Percentiles rank a stretch among this genome's conserved stretches.
phyloP scores from a whole-genome alignment of 2,113 vertebrate genomes.

The Cyprinus carpio region DNA sequence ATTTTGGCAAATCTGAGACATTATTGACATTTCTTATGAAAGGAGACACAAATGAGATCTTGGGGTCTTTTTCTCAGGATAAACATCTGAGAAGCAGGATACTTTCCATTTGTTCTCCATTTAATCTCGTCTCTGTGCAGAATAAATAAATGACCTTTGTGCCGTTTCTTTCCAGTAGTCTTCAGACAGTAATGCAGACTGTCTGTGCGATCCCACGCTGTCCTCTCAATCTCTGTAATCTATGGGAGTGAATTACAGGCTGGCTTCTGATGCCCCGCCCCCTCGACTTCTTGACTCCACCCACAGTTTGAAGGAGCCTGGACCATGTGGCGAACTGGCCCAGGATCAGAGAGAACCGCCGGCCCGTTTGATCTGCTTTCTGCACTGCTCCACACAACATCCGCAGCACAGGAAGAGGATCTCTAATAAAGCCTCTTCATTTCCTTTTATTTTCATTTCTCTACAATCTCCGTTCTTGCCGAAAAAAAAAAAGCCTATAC shows the following conservation, averaged over 20 bases:
- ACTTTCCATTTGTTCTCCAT: background rate
- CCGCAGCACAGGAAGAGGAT: slow-evolving; percentile 19
- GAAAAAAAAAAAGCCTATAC: background rate
- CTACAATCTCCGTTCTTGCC: slow-evolving; percentile 6
- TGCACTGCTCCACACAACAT: slow-evolving; percentile 36
- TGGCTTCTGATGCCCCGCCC: background rate
- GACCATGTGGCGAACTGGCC: slow-evolving; percentile 51
- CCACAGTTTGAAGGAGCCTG: slow-evolving; percentile 1
- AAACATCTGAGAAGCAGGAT: background rate
- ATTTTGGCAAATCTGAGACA: no score
- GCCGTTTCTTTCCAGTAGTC: background rate
- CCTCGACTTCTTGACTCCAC: slow-evolving; percentile 11
- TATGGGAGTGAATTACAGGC: slow-evolving; percentile 14
- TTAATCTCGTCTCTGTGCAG: background rate
- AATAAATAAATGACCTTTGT: background rate
- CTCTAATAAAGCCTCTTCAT: slow-evolving; percentile 47
- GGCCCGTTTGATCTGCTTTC: slow-evolving; percentile 45
- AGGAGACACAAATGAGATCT: no score
- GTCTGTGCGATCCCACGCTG: background rate
- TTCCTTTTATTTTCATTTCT: slow-evolving; percentile 37
- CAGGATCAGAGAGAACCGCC: slow-evolving; percentile 34
- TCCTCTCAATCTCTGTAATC: background rate
- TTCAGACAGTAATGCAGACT: background rate
- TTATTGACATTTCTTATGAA: background rate
- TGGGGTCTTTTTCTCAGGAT: no score